phyloP scores from a whole-genome alignment of 2,888 invertebrate genomes.

The Uropetala carovei region DNA sequence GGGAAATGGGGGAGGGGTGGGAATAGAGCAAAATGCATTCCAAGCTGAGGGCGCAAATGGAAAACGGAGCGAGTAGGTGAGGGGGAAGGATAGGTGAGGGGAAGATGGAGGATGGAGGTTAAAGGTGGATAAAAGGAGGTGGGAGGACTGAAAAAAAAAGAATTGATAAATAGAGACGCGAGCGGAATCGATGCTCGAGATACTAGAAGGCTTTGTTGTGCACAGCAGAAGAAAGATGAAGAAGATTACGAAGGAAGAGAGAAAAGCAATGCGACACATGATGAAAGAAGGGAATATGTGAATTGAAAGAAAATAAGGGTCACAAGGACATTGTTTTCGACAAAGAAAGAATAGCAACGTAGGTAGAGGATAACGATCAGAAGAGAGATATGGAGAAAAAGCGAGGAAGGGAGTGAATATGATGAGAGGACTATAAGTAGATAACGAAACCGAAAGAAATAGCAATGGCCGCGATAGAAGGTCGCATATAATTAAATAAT shows the following conservation, averaged over 20 bases:
- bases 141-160: background rate
- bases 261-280: too few relatives aligned
- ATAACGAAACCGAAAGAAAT: too few relatives aligned
- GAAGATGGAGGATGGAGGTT: background rate
- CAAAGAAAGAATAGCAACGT: background rate
- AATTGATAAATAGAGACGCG: background rate
- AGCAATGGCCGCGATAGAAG: too few relatives aligned
- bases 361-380: background rate
- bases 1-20: background rate
- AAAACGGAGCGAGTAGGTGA: background rate
- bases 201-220: too few relatives aligned
- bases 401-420: background rate
- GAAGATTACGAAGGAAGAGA: too few relatives aligned
- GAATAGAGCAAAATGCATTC: background rate
- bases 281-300: too few relatives aligned
- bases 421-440: background rate
- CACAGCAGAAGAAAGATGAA: too few relatives aligned
- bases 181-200: too few relatives aligned
- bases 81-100: background rate
- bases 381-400: background rate
- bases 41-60: background rate
- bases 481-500: too few relatives aligned
- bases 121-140: too few relatives aligned
- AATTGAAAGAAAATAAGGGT: too few relatives aligned
- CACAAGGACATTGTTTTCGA: too few relatives aligned